These are phyloP conservation scores for Megalurothrips usitatus DNA, from an alignment of 2,888 invertebrate genomes.

Conservation along the genomic window DNA sequence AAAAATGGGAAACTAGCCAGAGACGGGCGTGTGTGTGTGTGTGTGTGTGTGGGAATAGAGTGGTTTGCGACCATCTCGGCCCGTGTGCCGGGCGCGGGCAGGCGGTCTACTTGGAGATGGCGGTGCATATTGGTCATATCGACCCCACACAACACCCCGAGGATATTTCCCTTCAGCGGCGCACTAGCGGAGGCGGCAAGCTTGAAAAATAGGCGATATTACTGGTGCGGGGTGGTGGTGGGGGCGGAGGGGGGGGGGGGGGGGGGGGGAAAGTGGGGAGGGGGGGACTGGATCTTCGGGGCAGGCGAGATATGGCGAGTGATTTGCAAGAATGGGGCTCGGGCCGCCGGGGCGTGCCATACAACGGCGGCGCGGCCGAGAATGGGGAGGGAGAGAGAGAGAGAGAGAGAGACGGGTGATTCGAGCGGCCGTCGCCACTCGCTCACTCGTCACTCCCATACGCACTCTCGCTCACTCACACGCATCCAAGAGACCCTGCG, in stretches of 20 bases:
- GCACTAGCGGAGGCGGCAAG: background rate
- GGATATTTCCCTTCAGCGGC: background rate
- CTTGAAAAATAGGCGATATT: constrained; percentile 23
- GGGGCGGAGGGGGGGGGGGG: background rate
- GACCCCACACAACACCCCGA: background rate
- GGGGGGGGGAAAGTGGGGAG: background rate
- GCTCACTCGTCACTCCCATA: no score
- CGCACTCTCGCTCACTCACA: background rate
- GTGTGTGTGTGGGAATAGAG: no score
- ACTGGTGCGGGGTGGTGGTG: background rate
- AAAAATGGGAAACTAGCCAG: no score
- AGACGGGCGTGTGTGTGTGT: no score
- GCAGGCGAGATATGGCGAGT: constrained; percentile 24
- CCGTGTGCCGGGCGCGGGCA: background rate
- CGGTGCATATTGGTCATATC: background rate
- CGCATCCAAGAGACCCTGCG: no score
- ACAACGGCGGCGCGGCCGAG: background rate
- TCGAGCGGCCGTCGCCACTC: background rate
- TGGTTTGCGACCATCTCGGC: no score
- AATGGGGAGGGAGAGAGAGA: no score
- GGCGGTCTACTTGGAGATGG: background rate
- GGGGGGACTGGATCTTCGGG: background rate
- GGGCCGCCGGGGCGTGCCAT: background rate
- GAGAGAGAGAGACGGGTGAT: no score
- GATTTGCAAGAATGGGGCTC: constrained; percentile 11